Percentiles rank a stretch among this genome's conserved stretches.
phyloP scores from a whole-genome alignment of 64 coral and sea anemone genomes.

The Acropora tenuis region DNA sequence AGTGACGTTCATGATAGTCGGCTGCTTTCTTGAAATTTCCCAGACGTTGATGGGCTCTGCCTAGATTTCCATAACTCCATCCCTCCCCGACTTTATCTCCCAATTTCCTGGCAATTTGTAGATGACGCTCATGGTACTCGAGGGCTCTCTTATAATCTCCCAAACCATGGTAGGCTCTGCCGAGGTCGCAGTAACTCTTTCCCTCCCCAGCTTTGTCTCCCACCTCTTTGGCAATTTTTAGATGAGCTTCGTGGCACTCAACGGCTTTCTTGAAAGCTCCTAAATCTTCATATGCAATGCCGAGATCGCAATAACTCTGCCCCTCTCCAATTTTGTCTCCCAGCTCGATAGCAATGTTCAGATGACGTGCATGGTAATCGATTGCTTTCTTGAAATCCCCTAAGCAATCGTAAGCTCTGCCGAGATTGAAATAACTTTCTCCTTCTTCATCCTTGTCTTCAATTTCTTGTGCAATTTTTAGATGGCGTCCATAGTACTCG shows the following conservation, averaged over 20 bases:
- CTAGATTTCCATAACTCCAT: neutral
- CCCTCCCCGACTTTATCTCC: neutral
- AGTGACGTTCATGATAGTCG: neutral
- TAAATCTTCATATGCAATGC: conserved; percentile 21
- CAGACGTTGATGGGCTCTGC: neutral
- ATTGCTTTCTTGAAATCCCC: neutral
- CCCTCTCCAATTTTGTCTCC: conserved; percentile 21
- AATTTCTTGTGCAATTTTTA: neutral
- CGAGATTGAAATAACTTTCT: neutral
- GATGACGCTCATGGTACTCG: neutral
- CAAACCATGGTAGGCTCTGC: neutral
- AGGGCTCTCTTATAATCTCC: neutral
- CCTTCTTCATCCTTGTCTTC: neutral
- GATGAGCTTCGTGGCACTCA: neutral
- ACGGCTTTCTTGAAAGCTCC: neutral
- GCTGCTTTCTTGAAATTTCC: conserved; percentile 1
- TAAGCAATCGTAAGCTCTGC: neutral
- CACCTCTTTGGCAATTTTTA: neutral
- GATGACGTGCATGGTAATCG: neutral
- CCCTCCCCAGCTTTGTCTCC: neutral
- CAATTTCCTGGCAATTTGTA: neutral
- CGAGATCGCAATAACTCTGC: conserved; percentile 14
- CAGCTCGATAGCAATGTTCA: neutral
- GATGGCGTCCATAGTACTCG: neutral
- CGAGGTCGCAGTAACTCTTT: neutral